Percentiles rank a stretch among this genome's conserved stretches.
These are phyloP conservation scores for Pavo muticus DNA, from an alignment of 2,113 vertebrate genomes.

Conservation along the genomic window DNA sequence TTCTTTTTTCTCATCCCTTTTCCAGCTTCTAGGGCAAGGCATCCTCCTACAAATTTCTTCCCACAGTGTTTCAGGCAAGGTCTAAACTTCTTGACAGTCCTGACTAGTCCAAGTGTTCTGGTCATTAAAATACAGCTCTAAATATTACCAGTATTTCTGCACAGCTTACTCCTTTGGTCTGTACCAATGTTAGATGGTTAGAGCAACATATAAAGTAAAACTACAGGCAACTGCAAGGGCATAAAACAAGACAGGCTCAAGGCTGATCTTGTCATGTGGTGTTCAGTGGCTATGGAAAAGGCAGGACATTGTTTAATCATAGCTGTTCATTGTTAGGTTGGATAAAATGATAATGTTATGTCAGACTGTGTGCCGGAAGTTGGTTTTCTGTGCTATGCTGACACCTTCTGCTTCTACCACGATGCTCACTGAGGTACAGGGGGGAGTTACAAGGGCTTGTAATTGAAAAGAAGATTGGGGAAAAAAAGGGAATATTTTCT, in stretches of 20 bases:
- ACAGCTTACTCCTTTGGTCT: neutral
- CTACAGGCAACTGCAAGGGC: neutral
- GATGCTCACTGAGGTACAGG: neutral
- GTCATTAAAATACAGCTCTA: neutral
- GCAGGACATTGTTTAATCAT: neutral
- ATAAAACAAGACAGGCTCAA: neutral
- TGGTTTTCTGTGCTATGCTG: neutral
- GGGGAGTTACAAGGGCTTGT: neutral
- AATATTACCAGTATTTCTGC: neutral
- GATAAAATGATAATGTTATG: neutral
- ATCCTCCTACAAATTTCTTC: neutral
- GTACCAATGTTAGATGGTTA: neutral
- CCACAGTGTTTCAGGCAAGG: neutral
- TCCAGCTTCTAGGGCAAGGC: neutral
- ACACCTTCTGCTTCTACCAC: neutral
- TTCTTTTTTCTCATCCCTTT: neutral
- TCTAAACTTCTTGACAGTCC: neutral
- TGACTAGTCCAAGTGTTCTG: neutral
- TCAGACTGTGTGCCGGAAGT: neutral
- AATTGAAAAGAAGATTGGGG: neutral
- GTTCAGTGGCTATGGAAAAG: neutral
- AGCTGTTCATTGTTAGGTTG: neutral
- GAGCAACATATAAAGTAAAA: neutral
- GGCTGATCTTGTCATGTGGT: neutral
- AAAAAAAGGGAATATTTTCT: neutral